Evolutionary conservation across 2,888 invertebrate genomes (phyloP), one percentile per base, ranked within the genome.

Genomic region (Leuctra nigra): DNA sequence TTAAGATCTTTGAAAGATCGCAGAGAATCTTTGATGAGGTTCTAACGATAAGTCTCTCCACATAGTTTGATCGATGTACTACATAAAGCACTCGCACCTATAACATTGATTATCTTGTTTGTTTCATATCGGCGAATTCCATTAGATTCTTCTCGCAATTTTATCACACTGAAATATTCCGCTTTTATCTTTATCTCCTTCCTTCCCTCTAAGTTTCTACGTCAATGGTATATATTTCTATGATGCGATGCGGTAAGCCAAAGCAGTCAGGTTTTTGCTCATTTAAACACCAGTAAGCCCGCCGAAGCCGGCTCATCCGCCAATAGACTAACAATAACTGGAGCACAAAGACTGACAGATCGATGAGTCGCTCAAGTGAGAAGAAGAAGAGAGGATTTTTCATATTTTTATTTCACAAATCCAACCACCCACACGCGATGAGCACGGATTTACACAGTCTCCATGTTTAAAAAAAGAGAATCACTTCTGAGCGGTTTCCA

Each of bases 301-400:
- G n/a, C n/a, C 46, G n/a, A 53, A 57, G 41, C 57, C 54, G 47
- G 57, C 54, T 57, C 47, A 57, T 57, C 57, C 52, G 48, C 55
- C 50, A 48, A 55, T 50, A 55, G 25, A 55, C 48, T 33, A 56
- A 56, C 56, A 56, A 39, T 39, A 47, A 52, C 48, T 41, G 20
- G 33, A 29, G 33, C 29, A 35, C 50, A 48, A 48, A 29, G 48
- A 16, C 48, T 33, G 50, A 23, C 47, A 24, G 47, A 50, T 50
- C 50, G 50, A 50, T 50, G 35, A 50, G 11, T 18, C 50, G 33
- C 22, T 50, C 22, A 35, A 50, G 50, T 35, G 33, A 13, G 14
- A 14, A 7, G 48, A 25, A 50, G 35, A 29, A 20, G 22, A 29
- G 6, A 50, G 33, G n/a, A 22, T 44, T 50, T 29, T 33, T 33